These are phyloP conservation scores for Halcyon chelicuti DNA, from an alignment of 2,797 vertebrate genomes.

Conservation along the genomic window DNA sequence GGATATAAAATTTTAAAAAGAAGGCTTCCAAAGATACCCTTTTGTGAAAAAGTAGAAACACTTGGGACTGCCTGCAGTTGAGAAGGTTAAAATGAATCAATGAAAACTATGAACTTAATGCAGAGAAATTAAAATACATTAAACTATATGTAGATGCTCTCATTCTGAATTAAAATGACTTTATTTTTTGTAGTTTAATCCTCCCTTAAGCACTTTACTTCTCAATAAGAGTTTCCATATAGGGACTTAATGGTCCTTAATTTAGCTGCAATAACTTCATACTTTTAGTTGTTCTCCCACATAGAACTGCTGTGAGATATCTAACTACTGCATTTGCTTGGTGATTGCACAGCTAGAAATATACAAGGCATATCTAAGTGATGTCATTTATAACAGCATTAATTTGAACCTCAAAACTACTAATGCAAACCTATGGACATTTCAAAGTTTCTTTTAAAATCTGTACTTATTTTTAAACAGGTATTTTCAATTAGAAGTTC, in stretches of 20 bases:
- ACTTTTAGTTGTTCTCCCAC: slow-evolving; percentile 35
- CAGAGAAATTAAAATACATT: slow-evolving; percentile 39
- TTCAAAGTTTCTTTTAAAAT: background rate
- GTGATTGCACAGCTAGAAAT: slow-evolving; percentile 1
- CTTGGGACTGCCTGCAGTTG: background rate
- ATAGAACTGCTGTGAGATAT: background rate
- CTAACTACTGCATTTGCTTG: slow-evolving; percentile 1
- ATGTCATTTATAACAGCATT: slow-evolving; percentile 32
- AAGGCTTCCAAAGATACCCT: background rate
- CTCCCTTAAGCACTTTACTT: slow-evolving; percentile 14
- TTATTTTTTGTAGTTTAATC: slow-evolving; percentile 11
- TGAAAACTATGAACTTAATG: slow-evolving; percentile 15
- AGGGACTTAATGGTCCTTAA: slow-evolving; percentile 47
- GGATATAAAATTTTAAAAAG: background rate
- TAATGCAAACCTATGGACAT: background rate
- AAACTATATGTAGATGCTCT: slow-evolving; percentile 7
- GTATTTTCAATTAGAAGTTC: background rate
- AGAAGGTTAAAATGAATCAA: slow-evolving; percentile 19
- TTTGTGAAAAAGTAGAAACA: background rate
- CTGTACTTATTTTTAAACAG: background rate
- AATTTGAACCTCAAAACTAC: slow-evolving; percentile 24
- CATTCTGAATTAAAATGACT: slow-evolving; percentile 17
- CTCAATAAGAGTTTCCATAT: slow-evolving; percentile 2
- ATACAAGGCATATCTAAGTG: slow-evolving; percentile 16
- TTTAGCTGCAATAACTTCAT: slow-evolving; percentile 46